Conservation (phyloP, 2,113 vertebrate species). For the Andinoacara biseriatus region DNA sequence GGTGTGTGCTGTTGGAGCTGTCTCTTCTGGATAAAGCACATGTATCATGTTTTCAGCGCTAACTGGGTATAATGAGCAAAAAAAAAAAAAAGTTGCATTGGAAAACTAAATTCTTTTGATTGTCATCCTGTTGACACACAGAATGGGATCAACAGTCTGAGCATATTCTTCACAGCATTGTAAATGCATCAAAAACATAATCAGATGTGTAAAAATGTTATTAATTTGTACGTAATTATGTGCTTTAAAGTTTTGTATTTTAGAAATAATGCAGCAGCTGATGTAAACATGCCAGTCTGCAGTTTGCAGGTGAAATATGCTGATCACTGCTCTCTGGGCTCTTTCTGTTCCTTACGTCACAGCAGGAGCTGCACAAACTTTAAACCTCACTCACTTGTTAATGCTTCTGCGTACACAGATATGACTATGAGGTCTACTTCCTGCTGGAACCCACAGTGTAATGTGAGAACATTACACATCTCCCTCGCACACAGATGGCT, state of each 20-base stretch:
- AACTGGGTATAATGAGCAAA: slow-evolving; percentile 62
- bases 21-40: slow-evolving; percentile 23
- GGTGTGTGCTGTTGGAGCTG: background rate
- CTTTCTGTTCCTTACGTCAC: background rate
- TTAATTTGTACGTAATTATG: background rate
- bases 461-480: background rate
- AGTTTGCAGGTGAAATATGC: background rate
- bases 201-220: background rate
- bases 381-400: background rate
- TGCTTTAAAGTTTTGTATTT: background rate
- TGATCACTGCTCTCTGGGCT: background rate
- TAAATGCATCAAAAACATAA: background rate
- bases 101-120: slow-evolving; percentile 34
- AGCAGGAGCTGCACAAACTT: background rate
- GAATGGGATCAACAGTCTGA: background rate
- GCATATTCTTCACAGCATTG: background rate
- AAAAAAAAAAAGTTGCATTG: slow-evolving; percentile 39
- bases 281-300: background rate
- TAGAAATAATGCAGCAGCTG: background rate
- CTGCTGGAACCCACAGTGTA: background rate
- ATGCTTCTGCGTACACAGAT: background rate
- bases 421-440: background rate
- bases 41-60: slow-evolving; percentile 41
- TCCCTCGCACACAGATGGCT: background rate
- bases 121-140: slow-evolving; percentile 17